phyloP scores from a whole-genome alignment of 2,888 invertebrate species.

The Kryphioiulus occultus region DNA sequence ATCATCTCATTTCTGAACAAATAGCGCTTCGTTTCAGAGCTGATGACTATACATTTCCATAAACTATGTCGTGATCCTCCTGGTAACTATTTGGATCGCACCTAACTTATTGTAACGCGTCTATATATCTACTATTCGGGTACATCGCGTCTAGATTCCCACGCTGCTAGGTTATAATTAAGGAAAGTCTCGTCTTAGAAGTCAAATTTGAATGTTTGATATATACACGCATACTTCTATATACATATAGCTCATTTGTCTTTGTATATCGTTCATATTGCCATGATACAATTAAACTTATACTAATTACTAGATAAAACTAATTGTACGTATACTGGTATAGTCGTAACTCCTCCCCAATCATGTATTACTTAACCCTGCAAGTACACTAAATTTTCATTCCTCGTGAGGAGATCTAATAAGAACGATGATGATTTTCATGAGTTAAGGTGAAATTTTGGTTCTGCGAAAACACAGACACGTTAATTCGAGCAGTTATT shows the following conservation, averaged over 20 bases:
- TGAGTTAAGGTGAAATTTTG: constrained; percentile 11
- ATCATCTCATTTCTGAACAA: not conserved
- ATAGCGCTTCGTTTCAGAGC: constrained; percentile 10
- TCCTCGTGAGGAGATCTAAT: constrained; percentile 24
- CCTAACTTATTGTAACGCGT: constrained; percentile 44
- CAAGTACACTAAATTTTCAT: constrained; percentile 25
- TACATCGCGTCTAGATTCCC: constrained; percentile 20
- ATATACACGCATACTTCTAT: constrained; percentile 7
- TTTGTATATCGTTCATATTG: constrained; percentile 42
- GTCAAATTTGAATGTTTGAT: constrained; percentile 36
- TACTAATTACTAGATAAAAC: constrained; percentile 13
- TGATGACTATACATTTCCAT: constrained; percentile 41
- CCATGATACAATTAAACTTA: constrained; percentile 35
- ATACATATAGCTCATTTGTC: constrained; percentile 43
- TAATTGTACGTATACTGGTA: constrained; percentile 39
- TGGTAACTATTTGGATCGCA: constrained; percentile 18
- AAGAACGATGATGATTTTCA: constrained; percentile 12
- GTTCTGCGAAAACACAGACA: constrained; percentile 11
- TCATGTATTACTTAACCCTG: constrained; percentile 20
- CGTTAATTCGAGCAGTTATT: constrained; percentile 27
- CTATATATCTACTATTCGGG: constrained; percentile 24
- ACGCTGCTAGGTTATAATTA: not conserved
- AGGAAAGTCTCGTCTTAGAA: constrained; percentile 12
- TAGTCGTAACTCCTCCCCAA: constrained; percentile 25
- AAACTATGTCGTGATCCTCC: constrained; percentile 37